Conservation (phyloP, 2,797 vertebrate species). For the Myoxocephalus aenaeus region DNA sequence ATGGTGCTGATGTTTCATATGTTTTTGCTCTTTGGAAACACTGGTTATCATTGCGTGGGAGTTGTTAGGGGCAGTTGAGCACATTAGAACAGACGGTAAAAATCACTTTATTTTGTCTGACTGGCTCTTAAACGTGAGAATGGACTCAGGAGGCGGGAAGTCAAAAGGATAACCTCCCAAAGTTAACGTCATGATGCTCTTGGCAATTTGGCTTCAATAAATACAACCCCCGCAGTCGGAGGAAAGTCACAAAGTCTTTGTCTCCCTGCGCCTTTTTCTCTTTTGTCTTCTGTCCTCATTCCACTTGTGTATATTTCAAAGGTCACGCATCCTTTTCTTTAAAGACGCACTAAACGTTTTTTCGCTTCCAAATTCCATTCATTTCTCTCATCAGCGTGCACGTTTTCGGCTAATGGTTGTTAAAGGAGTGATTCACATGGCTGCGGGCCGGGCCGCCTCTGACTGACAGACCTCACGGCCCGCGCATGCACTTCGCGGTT, state of each 20-base stretch:
- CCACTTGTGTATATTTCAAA: constrained; percentile 2
- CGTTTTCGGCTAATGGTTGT: neutral
- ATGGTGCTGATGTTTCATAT: constrained; percentile 28
- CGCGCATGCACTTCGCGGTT: constrained; percentile 79
- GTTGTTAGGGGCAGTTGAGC: constrained; percentile 50
- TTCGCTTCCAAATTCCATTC: neutral
- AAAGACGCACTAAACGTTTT: neutral
- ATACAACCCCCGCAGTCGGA: constrained; percentile 38
- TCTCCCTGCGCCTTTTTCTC: constrained; percentile 1
- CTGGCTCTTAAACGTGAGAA: constrained; percentile 52
- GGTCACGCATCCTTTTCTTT: neutral
- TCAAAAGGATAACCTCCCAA: constrained; percentile 56
- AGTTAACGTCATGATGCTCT: constrained; percentile 69
- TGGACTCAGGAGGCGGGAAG: constrained; percentile 25
- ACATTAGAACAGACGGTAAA: constrained; percentile 50
- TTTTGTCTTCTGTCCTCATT: constrained; percentile 23
- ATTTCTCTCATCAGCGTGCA: constrained; percentile 3
- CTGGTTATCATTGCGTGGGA: constrained; percentile 43
- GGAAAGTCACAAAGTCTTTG: constrained; percentile 17
- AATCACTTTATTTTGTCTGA: constrained; percentile 55
- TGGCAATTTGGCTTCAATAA: constrained; percentile 49
- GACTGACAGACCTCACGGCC: constrained; percentile 35
- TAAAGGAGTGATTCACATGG: constrained; percentile 28
- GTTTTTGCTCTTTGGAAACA: constrained; percentile 38
- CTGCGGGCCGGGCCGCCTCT: constrained; percentile 6